phyloP scores from a whole-genome alignment of 2,797 vertebrate genomes.

The Syngnathus acus region DNA sequence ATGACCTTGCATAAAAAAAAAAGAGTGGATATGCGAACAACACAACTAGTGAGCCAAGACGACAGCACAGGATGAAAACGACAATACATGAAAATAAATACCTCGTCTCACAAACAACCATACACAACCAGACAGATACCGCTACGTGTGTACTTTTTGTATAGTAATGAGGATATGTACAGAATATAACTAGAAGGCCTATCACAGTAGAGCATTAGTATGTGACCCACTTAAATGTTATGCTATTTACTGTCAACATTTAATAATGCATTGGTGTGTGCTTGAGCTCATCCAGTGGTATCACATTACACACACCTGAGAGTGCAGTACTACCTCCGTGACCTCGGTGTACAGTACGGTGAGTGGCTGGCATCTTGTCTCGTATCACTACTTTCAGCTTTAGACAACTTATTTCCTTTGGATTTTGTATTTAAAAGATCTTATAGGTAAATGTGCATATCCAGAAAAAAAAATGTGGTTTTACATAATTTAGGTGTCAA shows the following conservation, averaged over 20 bases:
- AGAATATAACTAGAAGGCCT: not conserved
- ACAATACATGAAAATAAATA: not conserved
- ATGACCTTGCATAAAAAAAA: not conserved
- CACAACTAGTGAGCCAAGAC: not conserved
- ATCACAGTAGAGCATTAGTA: not conserved
- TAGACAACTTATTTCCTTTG: not conserved
- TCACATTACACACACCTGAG: constrained; percentile 43
- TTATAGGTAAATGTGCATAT: not conserved
- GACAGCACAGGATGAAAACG: not conserved
- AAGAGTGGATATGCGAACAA: not conserved
- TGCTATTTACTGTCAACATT: constrained; percentile 32
- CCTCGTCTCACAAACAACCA: not conserved
- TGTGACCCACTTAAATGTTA: not conserved
- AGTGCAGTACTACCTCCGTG: constrained; percentile 29
- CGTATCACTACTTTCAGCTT: not conserved
- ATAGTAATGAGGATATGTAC: too few species aligned
- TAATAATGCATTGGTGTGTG: constrained; percentile 57
- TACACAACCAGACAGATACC: not conserved
- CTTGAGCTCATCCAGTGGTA: constrained; percentile 38
- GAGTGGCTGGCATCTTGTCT: not conserved
- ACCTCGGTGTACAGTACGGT: not conserved
- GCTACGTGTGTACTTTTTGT: not conserved
- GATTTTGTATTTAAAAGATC: not conserved
- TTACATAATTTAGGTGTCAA: not conserved
- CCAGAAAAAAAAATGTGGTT: not conserved